Conservation (phyloP, 2,797 vertebrate species). For the Poeciliopsis paucimaculata region DNA sequence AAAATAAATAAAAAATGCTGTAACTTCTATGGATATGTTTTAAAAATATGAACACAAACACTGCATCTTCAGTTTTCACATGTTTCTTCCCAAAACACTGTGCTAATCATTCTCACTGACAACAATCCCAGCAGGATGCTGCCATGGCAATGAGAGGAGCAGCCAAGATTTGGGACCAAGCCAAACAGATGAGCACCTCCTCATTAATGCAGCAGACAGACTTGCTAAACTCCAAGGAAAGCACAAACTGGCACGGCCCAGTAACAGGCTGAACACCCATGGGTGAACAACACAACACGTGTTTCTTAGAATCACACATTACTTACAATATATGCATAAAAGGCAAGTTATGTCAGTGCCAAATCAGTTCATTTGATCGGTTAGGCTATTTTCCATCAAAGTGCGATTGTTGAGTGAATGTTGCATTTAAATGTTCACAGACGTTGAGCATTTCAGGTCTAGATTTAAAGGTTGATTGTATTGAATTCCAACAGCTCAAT, state of each 20-base stretch:
- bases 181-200: conserved; percentile 64
- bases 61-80: background rate
- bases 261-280: background rate
- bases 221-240: conserved; percentile 31
- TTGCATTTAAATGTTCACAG: background rate
- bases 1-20: background rate
- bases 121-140: conserved; percentile 47
- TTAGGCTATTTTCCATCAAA: background rate
- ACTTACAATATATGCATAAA: conserved; percentile 6
- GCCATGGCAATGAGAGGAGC: conserved; percentile 63
- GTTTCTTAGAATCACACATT: background rate
- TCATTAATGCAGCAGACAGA: conserved; percentile 55
- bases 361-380: background rate
- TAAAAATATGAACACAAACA: background rate
- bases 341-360: background rate
- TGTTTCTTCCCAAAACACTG: conserved; percentile 30
- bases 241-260: conserved; percentile 20
- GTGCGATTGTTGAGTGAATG: background rate
- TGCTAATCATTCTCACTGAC: conserved; percentile 32
- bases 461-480: background rate
- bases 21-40: background rate
- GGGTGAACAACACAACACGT: conserved; percentile 12
- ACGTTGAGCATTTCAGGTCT: background rate
- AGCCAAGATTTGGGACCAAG: conserved; percentile 58
- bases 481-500: background rate